Evolutionary conservation across 1,140 invertebrate species (phyloP).

Genomic region (Coelopa frigida): DNA sequence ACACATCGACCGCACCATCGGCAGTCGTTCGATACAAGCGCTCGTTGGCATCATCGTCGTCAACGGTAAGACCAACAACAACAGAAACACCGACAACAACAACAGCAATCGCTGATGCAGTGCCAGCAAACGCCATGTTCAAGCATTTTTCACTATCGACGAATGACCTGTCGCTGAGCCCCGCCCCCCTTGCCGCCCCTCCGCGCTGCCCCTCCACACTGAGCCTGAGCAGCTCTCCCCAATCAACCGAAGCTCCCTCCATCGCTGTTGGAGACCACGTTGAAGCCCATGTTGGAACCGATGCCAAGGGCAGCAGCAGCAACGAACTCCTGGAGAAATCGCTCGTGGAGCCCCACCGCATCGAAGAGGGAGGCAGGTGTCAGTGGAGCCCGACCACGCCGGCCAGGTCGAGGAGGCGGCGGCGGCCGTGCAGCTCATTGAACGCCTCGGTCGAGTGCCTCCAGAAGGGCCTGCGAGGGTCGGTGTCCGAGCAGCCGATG

Average conservation of each 20-base stretch:
- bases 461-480: no score
- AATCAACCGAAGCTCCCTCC: no score
- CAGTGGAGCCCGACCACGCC: no score
- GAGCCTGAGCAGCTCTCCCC: neutral
- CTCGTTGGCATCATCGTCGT: neutral
- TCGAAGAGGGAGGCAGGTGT: no score
- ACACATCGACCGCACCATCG: constrained; percentile 2
- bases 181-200: neutral
- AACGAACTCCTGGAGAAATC: neutral
- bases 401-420: no score
- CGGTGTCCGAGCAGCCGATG: no score
- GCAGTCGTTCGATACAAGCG: neutral
- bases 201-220: neutral
- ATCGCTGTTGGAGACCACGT: no score
- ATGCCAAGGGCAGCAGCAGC: neutral
- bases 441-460: no score
- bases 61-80: constrained; percentile 3
- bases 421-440: no score
- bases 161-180: constrained; percentile 21
- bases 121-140: constrained; percentile 10
- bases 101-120: neutral
- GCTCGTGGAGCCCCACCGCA: no score
- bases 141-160: constrained; percentile 20
- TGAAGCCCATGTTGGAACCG: neutral
- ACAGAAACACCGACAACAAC: constrained; percentile 7